Evolutionary conservation across 2,888 invertebrate genomes (phyloP).

Genomic region (Eurytoma adleriae): DNA sequence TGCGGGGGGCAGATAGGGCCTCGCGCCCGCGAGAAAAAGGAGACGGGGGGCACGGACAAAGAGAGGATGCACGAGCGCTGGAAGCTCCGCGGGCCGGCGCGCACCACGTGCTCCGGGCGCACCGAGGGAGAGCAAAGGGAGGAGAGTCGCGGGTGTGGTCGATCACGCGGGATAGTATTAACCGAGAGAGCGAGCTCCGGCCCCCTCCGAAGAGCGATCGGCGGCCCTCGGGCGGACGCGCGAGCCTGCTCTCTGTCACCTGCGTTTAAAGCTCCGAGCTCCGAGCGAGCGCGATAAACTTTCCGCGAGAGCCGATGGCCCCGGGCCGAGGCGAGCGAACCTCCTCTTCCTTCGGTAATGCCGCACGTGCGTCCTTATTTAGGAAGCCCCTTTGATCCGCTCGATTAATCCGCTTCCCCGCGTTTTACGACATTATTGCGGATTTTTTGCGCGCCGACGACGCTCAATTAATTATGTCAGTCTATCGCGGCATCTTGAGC

Average conservation of each 20-base stretch:
- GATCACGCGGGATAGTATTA: conserved; percentile 50
- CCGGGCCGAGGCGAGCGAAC: neutral
- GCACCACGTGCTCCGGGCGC: conserved; percentile 33
- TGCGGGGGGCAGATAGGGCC: conserved; percentile 1
- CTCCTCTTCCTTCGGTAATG: neutral
- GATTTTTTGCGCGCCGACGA: neutral
- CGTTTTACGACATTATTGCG: too few species aligned
- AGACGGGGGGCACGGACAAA: conserved; percentile 18
- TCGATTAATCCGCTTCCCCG: neutral
- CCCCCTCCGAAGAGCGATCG: conserved; percentile 24
- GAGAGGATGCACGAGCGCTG: conserved; percentile 30
- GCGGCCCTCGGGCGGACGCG: neutral
- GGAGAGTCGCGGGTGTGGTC: conserved; percentile 44
- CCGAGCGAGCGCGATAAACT: conserved; percentile 4
- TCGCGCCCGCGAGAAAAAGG: neutral
- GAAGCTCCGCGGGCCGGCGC: neutral
- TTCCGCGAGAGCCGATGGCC: neutral
- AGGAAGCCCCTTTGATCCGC: conserved; percentile 25
- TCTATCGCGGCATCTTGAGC: conserved; percentile 40
- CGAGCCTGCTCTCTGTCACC: conserved; percentile 27
- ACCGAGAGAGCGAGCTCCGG: neutral
- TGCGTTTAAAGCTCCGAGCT: neutral
- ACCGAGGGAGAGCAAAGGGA: too few species aligned
- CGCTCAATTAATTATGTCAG: conserved; percentile 27
- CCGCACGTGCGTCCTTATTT: conserved; percentile 23